These are phyloP conservation scores for Coturnix japonica DNA, from an alignment of 2,113 vertebrate species.

Conservation along the genomic window DNA sequence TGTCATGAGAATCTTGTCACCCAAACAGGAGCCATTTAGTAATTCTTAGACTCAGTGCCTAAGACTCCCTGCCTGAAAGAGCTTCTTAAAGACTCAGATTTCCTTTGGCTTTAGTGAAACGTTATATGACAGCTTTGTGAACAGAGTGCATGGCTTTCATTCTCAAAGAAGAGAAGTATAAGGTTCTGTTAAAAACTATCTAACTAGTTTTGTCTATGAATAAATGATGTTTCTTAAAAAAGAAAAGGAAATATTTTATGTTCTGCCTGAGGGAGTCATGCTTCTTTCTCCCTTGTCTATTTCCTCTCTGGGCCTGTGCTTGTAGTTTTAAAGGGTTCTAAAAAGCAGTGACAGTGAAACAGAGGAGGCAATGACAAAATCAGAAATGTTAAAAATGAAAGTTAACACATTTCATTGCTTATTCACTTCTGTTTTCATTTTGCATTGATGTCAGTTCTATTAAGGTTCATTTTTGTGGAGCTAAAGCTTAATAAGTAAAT, in stretches of 20 bases:
- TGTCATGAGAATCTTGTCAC: not conserved
- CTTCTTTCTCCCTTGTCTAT: not conserved
- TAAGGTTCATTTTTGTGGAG: not conserved
- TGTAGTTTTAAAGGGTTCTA: not conserved
- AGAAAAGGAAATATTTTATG: not conserved
- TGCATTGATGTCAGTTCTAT: not conserved
- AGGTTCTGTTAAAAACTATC: not conserved
- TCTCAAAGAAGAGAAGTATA: not conserved
- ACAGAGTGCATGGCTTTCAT: not conserved
- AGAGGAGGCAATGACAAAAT: not conserved
- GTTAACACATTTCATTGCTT: not conserved
- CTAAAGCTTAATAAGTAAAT: not conserved
- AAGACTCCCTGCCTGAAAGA: not conserved
- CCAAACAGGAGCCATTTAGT: not conserved
- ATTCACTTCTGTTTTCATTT: not conserved
- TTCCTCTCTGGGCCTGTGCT: not conserved
- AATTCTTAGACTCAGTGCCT: not conserved
- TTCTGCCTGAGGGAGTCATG: not conserved
- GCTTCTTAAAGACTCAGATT: not conserved
- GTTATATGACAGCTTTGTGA: not conserved
- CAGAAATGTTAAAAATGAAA: not conserved
- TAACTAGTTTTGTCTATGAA: constrained; percentile 17
- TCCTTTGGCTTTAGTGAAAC: not conserved
- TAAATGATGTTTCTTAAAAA: constrained; percentile 3
- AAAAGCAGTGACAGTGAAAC: not conserved